Evolutionary conservation across 1,140 invertebrate genomes (phyloP), one percentile per base, ranked within the genome.

Genomic region (Probaryconus sp.): DNA sequence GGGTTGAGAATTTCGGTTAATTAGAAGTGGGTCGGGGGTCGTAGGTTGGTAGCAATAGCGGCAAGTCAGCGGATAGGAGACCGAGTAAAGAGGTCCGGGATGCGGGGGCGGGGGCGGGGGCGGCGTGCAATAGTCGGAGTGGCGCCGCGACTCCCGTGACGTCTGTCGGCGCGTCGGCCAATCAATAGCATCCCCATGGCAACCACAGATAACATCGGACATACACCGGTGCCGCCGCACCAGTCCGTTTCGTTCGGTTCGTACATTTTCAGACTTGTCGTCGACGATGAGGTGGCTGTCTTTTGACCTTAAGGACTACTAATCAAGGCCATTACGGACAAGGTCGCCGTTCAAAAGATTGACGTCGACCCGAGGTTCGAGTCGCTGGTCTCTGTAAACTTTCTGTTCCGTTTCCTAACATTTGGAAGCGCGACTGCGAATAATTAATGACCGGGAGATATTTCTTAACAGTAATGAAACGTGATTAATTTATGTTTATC

Each of bases 141-240:
- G 86, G 84, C 85, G 85, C 85, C 85, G 81, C 85, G 85, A 87
- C 85, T 83, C 86, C 83, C 85, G 85, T 88, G 86, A 88, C 85
- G 86, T 87, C 86, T 87, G 85, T 88, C 84, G 87, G 87, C 85
- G 86, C 86, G 84, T 86, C 78, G 85, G 85, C 86, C 85, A 88
- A 88, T 87, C 87, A 87, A 88, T 88, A 88, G 84, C 81, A 88
- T 88, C 82, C 83, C 87, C 85, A 88, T 88, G 86, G 86, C 85
- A 88, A 88, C 87, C 86, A 87, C 87, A 86, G 87, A 88, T 87
- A 88, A 86, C 87, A 88, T 88, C 86, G 85, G 83, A 87, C 81
- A 80, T 80, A 82, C 83, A 81, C 80, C 75, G 70, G 78, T 82
- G 70, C 65, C 77, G 76, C 78, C 77, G 76, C 78, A 56, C 76